phyloP scores from a whole-genome alignment of 2,888 invertebrate genomes.

The Drepanosiphum platanoidis region DNA sequence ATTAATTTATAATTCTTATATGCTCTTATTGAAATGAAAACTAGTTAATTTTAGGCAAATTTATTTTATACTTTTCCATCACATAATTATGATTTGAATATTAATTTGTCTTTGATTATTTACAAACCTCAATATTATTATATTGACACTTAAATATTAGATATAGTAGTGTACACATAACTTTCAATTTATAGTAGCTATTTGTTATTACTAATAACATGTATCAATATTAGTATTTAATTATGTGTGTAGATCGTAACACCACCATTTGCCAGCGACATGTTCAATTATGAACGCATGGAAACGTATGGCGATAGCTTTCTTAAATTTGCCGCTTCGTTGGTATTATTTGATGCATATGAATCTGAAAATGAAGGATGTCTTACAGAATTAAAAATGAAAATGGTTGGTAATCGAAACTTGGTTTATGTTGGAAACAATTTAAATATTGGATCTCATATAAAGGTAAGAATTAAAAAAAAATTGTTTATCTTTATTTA shows the following conservation, averaged over 20 bases:
- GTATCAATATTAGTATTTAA: neutral
- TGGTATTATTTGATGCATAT: conserved; percentile 78
- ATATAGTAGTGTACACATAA: no score
- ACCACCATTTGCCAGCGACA: conserved; percentile 77
- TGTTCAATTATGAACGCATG: conserved; percentile 81
- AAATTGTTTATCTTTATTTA: neutral
- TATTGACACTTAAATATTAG: no score
- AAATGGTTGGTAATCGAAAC: conserved; percentile 85
- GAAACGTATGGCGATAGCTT: conserved; percentile 92
- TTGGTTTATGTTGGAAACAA: conserved; percentile 78
- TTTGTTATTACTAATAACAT: no score
- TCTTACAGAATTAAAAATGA: conserved; percentile 78
- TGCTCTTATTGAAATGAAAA: no score
- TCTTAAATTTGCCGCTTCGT: conserved; percentile 80
- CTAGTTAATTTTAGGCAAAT: no score
- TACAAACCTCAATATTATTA: no score
- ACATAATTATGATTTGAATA: no score
- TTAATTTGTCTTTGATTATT: no score
- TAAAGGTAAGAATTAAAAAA: conserved; percentile 63
- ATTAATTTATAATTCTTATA: no score
- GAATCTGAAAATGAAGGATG: conserved; percentile 80
- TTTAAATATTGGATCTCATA: conserved; percentile 62
- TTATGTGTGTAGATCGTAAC: conserved; percentile 74
- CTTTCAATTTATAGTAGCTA: no score
- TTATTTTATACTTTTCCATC: no score